phyloP scores from a whole-genome alignment of 2,888 invertebrate genomes.

The Bellardia pandia region DNA sequence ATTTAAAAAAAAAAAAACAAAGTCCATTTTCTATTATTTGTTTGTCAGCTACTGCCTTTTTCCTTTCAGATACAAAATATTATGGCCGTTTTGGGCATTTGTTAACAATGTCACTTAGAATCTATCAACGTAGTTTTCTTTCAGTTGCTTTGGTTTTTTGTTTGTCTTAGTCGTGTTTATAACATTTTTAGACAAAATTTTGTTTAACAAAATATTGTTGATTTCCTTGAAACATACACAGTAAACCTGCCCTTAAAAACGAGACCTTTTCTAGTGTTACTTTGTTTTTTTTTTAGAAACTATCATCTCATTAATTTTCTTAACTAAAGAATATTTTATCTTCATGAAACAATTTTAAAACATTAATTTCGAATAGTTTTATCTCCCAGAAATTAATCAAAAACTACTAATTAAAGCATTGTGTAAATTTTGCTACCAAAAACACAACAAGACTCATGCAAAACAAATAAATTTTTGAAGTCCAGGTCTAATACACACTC shows the following conservation, averaged over 20 bases:
- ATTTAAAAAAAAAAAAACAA: not conserved
- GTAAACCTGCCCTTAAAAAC: too few relatives aligned
- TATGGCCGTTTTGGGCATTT: constrained; percentile 51
- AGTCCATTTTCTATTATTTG: constrained; percentile 12
- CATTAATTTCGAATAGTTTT: too few relatives aligned
- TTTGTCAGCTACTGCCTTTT: not conserved
- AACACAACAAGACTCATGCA: too few relatives aligned
- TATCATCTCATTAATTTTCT: too few relatives aligned
- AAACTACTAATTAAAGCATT: too few relatives aligned
- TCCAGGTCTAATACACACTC: not conserved
- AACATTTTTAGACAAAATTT: constrained; percentile 59
- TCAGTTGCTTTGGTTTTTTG: constrained; percentile 26
- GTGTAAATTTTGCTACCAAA: too few relatives aligned
- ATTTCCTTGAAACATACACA: constrained; percentile 52
- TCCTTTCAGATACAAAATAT: constrained; percentile 21
- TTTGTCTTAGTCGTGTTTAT: constrained; percentile 10
- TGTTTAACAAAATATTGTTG: constrained; percentile 66
- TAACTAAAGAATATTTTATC: too few relatives aligned
- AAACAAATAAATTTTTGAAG: too few relatives aligned
- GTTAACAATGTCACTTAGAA: constrained; percentile 51
- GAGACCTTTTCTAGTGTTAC: too few relatives aligned
- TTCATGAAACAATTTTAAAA: too few relatives aligned
- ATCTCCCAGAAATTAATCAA: too few relatives aligned
- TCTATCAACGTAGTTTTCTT: constrained; percentile 59
- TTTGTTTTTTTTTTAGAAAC: too few relatives aligned